Percentiles rank a stretch among this genome's conserved stretches.
phyloP scores from a whole-genome alignment of 2,888 invertebrate species.

The Drosophila mulleri region DNA sequence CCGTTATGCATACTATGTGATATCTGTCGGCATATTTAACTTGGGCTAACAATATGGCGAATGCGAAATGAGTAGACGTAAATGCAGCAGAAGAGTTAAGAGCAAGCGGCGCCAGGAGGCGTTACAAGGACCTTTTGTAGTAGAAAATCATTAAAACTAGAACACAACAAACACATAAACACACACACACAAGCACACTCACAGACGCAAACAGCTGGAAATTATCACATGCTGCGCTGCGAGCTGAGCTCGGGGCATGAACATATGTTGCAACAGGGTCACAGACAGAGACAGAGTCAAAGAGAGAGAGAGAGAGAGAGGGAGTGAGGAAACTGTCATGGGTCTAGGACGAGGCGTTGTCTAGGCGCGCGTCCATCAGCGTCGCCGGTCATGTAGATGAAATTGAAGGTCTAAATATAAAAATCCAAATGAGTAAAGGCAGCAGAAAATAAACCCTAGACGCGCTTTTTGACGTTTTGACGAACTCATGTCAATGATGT shows the following conservation, averaged over 20 bases:
- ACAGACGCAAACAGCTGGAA: conserved; percentile 41
- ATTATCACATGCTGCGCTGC: conserved; percentile 53
- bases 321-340: conserved; percentile 3
- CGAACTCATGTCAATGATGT: conserved; percentile 59
- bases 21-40: neutral
- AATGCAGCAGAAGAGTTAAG: conserved; percentile 24
- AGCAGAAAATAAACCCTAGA: conserved; percentile 32
- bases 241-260: conserved; percentile 51
- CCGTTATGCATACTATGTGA: conserved; percentile 1
- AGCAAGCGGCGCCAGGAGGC: conserved; percentile 74
- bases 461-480: conserved; percentile 60
- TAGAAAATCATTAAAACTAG: conserved; percentile 78
- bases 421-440: conserved; percentile 9
- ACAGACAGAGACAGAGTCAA: neutral
- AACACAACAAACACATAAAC: conserved; percentile 57
- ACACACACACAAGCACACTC: conserved; percentile 22
- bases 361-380: conserved; percentile 52
- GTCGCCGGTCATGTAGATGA: conserved; percentile 43
- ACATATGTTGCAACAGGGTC: conserved; percentile 63
- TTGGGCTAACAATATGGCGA: conserved; percentile 7
- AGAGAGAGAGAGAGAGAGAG: conserved; percentile 3
- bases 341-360: conserved; percentile 17
- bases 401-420: conserved; percentile 66
- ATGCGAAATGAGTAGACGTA: conserved; percentile 28
- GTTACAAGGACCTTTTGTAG: conserved; percentile 66